Evolutionary conservation across 2,113 vertebrate genomes (phyloP).

Genomic region (Psophia crepitans): DNA sequence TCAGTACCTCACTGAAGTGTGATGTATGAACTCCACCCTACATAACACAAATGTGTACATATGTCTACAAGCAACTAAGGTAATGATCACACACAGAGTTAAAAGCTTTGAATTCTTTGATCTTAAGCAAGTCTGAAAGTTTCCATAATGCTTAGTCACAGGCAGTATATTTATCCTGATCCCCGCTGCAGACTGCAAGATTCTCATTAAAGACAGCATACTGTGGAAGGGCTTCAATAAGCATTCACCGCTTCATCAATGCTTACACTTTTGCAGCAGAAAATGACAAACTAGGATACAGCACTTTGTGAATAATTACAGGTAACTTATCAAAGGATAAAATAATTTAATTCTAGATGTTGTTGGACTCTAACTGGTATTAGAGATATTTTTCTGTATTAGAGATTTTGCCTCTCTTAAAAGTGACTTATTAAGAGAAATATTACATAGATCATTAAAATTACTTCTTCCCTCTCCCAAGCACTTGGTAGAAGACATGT

Average conservation of each 20-base stretch:
- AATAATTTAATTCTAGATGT: neutral
- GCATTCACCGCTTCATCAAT: neutral
- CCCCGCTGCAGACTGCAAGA: neutral
- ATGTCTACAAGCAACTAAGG: neutral
- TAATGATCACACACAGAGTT: neutral
- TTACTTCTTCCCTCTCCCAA: accelerated
- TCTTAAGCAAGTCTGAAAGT: neutral
- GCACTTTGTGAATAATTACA: neutral
- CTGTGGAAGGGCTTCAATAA: neutral
- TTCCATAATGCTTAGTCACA: constrained; percentile 7
- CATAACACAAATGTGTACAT: neutral
- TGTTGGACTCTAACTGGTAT: neutral
- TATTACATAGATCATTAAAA: neutral
- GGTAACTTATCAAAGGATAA: neutral
- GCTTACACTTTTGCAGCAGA: neutral
- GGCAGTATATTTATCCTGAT: neutral
- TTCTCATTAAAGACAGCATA: neutral
- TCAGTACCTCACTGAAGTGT: neutral
- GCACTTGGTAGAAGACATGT: neutral
- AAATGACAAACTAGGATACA: neutral
- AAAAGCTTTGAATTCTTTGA: neutral
- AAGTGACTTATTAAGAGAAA: neutral
- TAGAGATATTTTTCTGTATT: neutral
- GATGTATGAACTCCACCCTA: neutral
- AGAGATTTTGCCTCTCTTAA: neutral